Percentiles rank a stretch among this genome's conserved stretches.
Evolutionary conservation across 2,113 vertebrate genomes (phyloP).

Genomic region (Mormyrus iriodes): DNA sequence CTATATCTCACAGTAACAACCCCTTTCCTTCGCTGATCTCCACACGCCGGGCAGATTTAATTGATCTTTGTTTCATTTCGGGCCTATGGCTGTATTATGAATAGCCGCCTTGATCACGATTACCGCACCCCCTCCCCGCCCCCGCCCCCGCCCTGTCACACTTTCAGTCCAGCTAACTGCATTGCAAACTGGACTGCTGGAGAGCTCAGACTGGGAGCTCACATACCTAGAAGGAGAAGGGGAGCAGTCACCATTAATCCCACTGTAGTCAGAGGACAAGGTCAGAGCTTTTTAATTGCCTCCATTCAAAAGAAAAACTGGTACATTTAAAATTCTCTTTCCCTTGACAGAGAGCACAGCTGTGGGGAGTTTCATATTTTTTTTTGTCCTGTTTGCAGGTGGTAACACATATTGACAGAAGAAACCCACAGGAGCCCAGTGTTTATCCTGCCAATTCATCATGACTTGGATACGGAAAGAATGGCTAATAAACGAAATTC

Average conservation of each 20-base stretch:
- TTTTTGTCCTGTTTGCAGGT: not conserved
- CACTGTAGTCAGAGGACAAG: not conserved
- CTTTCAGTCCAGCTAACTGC: not conserved
- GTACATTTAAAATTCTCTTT: constrained; percentile 6
- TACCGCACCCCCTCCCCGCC: not conserved
- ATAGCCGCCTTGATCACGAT: constrained; percentile 1
- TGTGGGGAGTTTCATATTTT: not conserved
- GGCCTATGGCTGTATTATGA: not conserved
- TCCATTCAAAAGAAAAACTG: not conserved
- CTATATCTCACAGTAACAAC: constrained; percentile 16
- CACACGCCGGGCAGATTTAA: not conserved
- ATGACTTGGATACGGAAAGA: not conserved
- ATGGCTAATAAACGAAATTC: not conserved
- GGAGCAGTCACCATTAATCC: constrained; percentile 17
- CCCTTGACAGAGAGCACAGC: not conserved
- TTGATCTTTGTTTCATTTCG: constrained; percentile 18
- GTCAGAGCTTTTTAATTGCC: not conserved
- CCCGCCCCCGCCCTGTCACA: too few relatives aligned
- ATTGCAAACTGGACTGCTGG: constrained; percentile 1
- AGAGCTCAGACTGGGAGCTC: not conserved
- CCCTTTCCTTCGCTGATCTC: not conserved
- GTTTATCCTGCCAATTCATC: not conserved
- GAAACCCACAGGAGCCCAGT: not conserved
- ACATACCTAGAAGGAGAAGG: not conserved
- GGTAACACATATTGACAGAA: not conserved